Evolutionary conservation across 2,113 vertebrate species (phyloP).

Genomic region (Trematomus loennbergii): DNA sequence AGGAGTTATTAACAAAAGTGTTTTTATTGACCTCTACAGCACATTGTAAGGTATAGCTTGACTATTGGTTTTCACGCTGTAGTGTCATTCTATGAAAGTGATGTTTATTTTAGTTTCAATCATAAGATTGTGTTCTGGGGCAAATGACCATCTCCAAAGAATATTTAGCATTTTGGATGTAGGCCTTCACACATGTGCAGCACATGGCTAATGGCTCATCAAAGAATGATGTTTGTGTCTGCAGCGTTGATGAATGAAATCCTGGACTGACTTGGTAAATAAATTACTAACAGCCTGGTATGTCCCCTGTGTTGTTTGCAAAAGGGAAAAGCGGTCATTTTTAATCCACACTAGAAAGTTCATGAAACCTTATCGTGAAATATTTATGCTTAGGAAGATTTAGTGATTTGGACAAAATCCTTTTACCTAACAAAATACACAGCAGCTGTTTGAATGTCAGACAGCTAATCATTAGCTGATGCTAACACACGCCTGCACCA

Average conservation of each 20-base stretch:
- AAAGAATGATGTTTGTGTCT: slow-evolving; percentile 28
- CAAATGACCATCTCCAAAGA: no score
- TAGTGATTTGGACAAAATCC: not conserved
- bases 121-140: no score
- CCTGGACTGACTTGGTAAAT: slow-evolving; percentile 3
- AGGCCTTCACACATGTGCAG: slow-evolving; percentile 22
- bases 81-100: not conserved
- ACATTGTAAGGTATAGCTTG: not conserved
- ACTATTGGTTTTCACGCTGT: not conserved
- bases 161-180: no score
- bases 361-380: not conserved
- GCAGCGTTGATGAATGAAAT: slow-evolving; percentile 5
- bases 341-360: not conserved
- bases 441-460: slow-evolving; percentile 2
- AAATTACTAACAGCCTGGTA: slow-evolving; percentile 1
- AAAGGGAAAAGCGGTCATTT: not conserved
- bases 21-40: not conserved
- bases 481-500: not conserved
- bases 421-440: not conserved
- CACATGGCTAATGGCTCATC: slow-evolving; percentile 44
- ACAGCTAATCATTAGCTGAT: not conserved
- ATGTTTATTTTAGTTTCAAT: not conserved
- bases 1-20: no score
- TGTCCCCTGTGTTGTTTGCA: not conserved
- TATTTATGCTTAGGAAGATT: not conserved